Evolutionary conservation across 1,140 invertebrate genomes (phyloP).

Genomic region (Asobara japonica): DNA sequence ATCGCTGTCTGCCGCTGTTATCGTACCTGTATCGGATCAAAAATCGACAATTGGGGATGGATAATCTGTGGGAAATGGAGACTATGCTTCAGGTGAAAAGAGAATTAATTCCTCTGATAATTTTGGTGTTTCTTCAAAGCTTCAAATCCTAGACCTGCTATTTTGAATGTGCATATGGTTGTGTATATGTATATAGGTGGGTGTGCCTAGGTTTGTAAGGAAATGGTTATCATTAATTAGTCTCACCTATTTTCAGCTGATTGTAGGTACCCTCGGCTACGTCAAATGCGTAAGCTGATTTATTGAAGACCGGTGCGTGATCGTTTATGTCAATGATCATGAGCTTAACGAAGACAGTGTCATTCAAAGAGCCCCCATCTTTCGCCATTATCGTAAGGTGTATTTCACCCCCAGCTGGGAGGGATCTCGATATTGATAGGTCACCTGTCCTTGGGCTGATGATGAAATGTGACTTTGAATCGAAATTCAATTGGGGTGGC

Average conservation of each 20-base stretch:
- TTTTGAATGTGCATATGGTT: no score
- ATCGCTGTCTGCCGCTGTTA: slow-evolving; percentile 77
- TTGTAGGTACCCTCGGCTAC: slow-evolving; percentile 81
- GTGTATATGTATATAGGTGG: no score
- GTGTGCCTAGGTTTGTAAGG: no score
- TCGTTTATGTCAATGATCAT: slow-evolving; percentile 85
- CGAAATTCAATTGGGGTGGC: slow-evolving; percentile 52
- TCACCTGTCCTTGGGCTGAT: slow-evolving; percentile 79
- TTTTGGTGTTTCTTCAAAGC: no score
- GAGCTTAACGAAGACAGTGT: slow-evolving; percentile 75
- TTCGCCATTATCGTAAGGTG: slow-evolving; percentile 79
- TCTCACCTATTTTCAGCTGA: slow-evolving; percentile 75
- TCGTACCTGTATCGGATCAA: no score
- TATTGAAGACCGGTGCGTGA: slow-evolving; percentile 83
- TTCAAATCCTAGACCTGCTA: no score
- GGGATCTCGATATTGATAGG: slow-evolving; percentile 76
- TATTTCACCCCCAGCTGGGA: slow-evolving; percentile 83
- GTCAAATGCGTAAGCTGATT: slow-evolving; percentile 85
- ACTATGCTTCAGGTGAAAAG: no score
- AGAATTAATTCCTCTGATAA: no score
- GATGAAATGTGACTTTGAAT: slow-evolving; percentile 74
- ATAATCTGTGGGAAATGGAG: no score
- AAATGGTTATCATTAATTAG: no score
- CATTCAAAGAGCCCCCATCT: slow-evolving; percentile 78
- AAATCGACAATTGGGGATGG: neutral